These are phyloP conservation scores for Panzeria rudis DNA, from an alignment of 2,888 invertebrate genomes.

Conservation along the genomic window DNA sequence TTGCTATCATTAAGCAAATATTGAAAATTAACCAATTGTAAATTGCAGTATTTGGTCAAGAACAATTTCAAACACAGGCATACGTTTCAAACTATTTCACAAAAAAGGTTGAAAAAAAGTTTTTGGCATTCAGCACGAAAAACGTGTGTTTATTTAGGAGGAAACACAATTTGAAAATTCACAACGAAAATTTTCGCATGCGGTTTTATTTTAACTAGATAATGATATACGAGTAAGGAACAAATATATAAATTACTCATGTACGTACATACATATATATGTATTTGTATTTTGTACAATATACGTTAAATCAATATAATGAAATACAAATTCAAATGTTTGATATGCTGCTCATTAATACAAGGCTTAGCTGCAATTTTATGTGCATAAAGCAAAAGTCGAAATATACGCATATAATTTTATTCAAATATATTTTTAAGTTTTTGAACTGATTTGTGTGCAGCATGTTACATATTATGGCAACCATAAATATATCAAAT, in stretches of 20 bases:
- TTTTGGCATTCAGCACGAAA: constrained; percentile 3
- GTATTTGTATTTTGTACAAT: background rate
- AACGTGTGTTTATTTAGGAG: constrained; percentile 31
- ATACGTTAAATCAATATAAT: background rate
- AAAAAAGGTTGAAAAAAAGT: background rate
- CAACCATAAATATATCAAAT: constrained; percentile 41
- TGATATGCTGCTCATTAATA: constrained; percentile 19
- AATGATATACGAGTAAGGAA: constrained; percentile 15
- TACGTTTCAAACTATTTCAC: background rate
- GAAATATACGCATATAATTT: background rate
- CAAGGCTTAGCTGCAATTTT: background rate
- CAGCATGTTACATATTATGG: constrained; percentile 15
- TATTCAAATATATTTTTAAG: background rate
- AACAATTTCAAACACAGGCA: background rate
- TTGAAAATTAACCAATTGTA: constrained; percentile 60
- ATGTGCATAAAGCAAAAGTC: constrained; percentile 11
- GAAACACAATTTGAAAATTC: constrained; percentile 28
- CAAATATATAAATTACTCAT: background rate
- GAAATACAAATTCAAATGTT: background rate
- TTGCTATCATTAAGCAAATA: constrained; percentile 55
- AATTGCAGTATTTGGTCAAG: constrained; percentile 48
- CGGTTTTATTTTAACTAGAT: constrained; percentile 47
- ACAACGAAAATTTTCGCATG: constrained; percentile 36
- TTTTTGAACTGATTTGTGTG: constrained; percentile 10
- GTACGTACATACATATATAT: background rate